A percentile compares a stretch with the other conserved stretches of the same genome.
phyloP scores from a whole-genome alignment of 2,113 vertebrate species.

The Ellobius talpinus region DNA sequence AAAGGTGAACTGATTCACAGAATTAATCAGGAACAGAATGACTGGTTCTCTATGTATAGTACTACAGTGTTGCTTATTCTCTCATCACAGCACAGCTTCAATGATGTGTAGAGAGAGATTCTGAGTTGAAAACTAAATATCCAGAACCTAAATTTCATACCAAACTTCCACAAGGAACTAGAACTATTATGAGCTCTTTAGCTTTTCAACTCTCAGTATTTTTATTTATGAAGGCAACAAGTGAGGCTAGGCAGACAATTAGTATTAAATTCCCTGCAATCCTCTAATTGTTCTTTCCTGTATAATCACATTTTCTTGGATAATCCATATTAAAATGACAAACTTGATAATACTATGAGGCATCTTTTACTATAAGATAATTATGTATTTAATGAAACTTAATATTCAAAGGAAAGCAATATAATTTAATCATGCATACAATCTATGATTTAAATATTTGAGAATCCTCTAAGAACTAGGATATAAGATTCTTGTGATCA shows the following conservation, averaged over 20 bases:
- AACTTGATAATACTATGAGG: background rate
- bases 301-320: background rate
- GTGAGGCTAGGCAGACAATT: background rate
- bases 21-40: background rate
- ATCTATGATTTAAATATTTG: background rate
- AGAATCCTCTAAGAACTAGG: background rate
- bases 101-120: no score
- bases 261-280: background rate
- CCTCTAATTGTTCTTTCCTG: background rate
- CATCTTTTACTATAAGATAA: background rate
- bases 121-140: background rate
- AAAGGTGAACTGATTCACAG: background rate
- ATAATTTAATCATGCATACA: background rate
- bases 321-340: background rate
- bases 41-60: rapidly evolving
- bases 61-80: background rate
- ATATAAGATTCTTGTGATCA: background rate
- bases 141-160: background rate
- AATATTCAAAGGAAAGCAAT: background rate
- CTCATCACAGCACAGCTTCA: rapidly evolving
- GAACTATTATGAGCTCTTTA: background rate
- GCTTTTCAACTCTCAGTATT: background rate
- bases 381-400: background rate
- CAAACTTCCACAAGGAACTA: background rate
- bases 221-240: background rate